A percentile compares a stretch with the other conserved stretches of the same genome.
phyloP scores from a whole-genome alignment of 1,140 invertebrate genomes.

The Phymorhynchus buccinoides region DNA sequence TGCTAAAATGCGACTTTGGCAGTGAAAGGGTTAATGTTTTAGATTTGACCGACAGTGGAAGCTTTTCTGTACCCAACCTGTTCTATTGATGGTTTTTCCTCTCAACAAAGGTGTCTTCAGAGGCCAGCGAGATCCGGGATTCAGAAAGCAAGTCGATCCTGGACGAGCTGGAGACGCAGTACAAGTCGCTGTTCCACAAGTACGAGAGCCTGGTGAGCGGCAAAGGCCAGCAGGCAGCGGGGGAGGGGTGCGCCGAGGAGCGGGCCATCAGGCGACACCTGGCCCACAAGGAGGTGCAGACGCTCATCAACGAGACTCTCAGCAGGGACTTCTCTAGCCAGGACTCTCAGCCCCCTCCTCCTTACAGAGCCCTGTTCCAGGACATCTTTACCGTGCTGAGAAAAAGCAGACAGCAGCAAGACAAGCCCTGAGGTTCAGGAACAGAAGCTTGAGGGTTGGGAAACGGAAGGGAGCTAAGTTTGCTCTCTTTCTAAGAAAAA shows the following conservation, averaged over 20 bases:
- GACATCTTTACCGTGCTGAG: conserved; percentile 89
- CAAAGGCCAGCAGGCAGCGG: conserved; percentile 31
- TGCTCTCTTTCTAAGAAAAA: neutral
- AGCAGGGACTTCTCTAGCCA: conserved; percentile 53
- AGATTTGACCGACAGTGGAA: too few relatives aligned
- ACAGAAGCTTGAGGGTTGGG: too few relatives aligned
- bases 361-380: conserved; percentile 90
- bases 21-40: too few relatives aligned
- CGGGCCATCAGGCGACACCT: conserved; percentile 58
- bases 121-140: conserved; percentile 59
- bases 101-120: conserved; percentile 49
- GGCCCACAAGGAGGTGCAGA: conserved; percentile 67
- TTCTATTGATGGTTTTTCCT: too few relatives aligned
- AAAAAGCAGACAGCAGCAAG: conserved; percentile 61
- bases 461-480: neutral
- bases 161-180: conserved; percentile 76
- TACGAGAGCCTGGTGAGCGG: conserved; percentile 86
- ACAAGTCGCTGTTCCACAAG: conserved; percentile 88
- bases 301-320: conserved; percentile 57
- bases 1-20: too few relatives aligned
- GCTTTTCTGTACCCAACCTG: too few relatives aligned
- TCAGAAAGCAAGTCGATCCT: conserved; percentile 67
- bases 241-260: conserved; percentile 52
- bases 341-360: conserved; percentile 81
- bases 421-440: conserved; percentile 58